Evolutionary conservation across 2,888 invertebrate species (phyloP).

Genomic region (Eulithis prunata): DNA sequence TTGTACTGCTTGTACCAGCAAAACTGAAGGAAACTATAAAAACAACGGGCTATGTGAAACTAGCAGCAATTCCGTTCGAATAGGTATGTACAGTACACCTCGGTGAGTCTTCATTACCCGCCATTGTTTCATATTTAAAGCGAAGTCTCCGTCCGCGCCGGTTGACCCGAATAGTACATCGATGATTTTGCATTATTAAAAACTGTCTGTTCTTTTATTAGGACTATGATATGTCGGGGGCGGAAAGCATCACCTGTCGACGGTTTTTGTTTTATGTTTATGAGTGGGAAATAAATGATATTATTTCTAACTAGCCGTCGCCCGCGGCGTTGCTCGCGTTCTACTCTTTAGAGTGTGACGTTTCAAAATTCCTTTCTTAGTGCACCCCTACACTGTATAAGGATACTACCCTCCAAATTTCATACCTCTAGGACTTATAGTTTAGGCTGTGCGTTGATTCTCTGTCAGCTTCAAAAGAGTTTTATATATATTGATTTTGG

Average conservation of each 20-base stretch:
- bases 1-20: background rate
- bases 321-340: too few relatives aligned
- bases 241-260: background rate
- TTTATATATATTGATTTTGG: too few relatives aligned
- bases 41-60: slow-evolving; percentile 20
- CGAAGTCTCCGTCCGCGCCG: slow-evolving; percentile 35
- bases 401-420: too few relatives aligned
- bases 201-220: slow-evolving; percentile 28
- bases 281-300: background rate
- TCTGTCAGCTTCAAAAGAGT: too few relatives aligned
- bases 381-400: too few relatives aligned
- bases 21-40: slow-evolving; percentile 11
- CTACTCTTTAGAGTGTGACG: too few relatives aligned
- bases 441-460: too few relatives aligned
- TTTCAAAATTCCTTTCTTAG: too few relatives aligned
- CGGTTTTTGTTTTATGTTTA: background rate
- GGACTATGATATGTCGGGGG: slow-evolving; percentile 1
- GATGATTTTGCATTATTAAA: slow-evolving; percentile 48
- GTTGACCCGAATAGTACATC: slow-evolving; percentile 48
- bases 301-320: too few relatives aligned
- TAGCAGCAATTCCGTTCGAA: slow-evolving; percentile 30
- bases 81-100: slow-evolving; percentile 27
- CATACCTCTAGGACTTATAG: too few relatives aligned
- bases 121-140: slow-evolving; percentile 48
- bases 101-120: slow-evolving; percentile 35